These are phyloP conservation scores for Solea solea DNA, from an alignment of 2,113 vertebrate genomes.

Conservation along the genomic window DNA sequence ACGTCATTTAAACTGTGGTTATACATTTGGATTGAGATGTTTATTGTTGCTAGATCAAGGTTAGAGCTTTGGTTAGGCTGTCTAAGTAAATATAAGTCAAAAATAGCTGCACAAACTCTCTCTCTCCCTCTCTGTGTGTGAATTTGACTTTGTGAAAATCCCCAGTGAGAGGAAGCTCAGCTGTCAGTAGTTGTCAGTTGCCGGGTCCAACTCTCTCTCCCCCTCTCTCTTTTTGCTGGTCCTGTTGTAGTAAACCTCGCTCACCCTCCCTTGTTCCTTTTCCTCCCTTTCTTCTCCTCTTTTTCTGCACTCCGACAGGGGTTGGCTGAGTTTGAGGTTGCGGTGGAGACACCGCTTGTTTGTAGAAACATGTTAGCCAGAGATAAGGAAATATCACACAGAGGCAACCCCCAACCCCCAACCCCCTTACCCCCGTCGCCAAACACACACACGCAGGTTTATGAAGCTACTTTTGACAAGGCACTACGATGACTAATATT, in stretches of 20 bases:
- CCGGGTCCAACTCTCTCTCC: constrained; percentile 16
- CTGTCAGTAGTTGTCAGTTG: constrained; percentile 66
- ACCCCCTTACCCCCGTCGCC: constrained; percentile 1
- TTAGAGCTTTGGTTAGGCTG: too few species aligned
- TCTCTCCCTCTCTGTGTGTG: constrained; percentile 42
- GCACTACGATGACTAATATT: too few species aligned
- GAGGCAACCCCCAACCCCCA: constrained; percentile 30
- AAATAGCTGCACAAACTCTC: too few species aligned
- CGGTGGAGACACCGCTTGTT: constrained; percentile 51
- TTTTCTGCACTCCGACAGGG: constrained; percentile 37
- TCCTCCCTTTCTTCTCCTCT: constrained; percentile 27
- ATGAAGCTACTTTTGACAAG: too few species aligned
- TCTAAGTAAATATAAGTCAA: too few species aligned
- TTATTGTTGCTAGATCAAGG: too few species aligned
- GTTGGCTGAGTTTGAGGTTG: constrained; percentile 52
- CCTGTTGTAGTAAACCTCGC: constrained; percentile 36
- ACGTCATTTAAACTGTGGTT: too few species aligned
- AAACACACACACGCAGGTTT: neutral
- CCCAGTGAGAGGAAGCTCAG: constrained; percentile 68
- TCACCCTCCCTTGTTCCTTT: constrained; percentile 6
- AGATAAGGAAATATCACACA: constrained; percentile 72
- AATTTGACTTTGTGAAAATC: constrained; percentile 66
- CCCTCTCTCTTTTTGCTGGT: constrained; percentile 35
- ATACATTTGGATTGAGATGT: too few species aligned
- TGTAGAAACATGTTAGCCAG: constrained; percentile 57